Base-by-base conservation (phyloP, 1,140 invertebrate genomes). In the Plectus sambesii region DNA sequence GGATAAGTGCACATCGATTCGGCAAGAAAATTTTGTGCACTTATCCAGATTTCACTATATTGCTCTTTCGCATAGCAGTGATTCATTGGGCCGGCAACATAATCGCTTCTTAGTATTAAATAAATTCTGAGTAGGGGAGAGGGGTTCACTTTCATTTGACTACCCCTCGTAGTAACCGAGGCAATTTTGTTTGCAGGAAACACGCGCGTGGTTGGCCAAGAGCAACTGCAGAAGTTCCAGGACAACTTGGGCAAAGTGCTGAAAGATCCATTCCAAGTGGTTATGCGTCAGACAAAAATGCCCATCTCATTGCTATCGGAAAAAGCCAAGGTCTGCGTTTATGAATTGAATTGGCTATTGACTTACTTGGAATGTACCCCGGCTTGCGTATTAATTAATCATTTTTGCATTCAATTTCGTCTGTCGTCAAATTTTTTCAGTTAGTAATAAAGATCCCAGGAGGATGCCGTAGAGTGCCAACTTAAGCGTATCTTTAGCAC, bases 241-340 rank as follows among this genome's bases (percentile, higher is more conserved):
- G 83, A 85, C 42, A 88, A 94, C 73, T 79, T 99, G 62, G 87
- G 85, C 26, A 85, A 85, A 61, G 90, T 83, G 23, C 77, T 90
- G 36, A 87, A 83, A 63, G 88, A 99, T 75, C 92, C 93, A 0
- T 98, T 96, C 69, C 85, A 96, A 70, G 83, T 99, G 22, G 80
- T 99, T 3, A 90, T 99, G 86, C 87, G 84, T 70, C 86, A 88
- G 9, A 90, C 92, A 1, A 84, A 84, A 60, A 74, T 98, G 26
- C 94, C 94, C 1, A 81, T 97, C 17, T 88, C 88, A 1, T 74
- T 99, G 24, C 74, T 99, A 0, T 88, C 94, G 72, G 89, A 97
- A 73, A 85, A 82, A 62, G 81, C 84, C 1, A 92, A 89, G 61
- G 74, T 75, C 36, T 9, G 41, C 30, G 12, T 29, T n/a, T 29